Percentiles rank a stretch among this genome's conserved stretches.
phyloP scores from a whole-genome alignment of 2,797 vertebrate species.

The Cheirogaleus major region DNA sequence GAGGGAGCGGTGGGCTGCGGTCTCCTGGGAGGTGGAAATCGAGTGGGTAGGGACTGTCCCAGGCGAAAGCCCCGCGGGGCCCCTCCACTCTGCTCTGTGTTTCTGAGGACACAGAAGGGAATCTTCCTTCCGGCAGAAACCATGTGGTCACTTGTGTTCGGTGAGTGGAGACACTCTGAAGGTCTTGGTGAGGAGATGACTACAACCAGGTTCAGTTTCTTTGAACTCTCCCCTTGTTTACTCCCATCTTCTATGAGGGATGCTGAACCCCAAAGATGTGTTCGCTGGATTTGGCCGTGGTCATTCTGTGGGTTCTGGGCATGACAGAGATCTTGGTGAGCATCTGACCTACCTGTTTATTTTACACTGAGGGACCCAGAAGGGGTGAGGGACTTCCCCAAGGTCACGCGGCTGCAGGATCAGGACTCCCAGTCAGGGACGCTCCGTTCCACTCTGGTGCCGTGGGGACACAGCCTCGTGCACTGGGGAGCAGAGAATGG shows the following conservation, averaged over 20 bases:
- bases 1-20: background rate
- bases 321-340: background rate
- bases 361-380: background rate
- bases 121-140: background rate
- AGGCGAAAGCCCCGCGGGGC: accelerated
- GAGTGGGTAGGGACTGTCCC: background rate
- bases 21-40: background rate
- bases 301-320: background rate
- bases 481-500: background rate
- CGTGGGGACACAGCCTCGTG: background rate
- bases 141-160: background rate
- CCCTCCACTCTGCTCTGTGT: background rate
- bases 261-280: background rate
- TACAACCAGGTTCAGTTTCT: background rate
- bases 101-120: background rate
- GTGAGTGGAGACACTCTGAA: background rate
- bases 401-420: background rate
- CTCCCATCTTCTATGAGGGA: background rate
- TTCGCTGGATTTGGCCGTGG: background rate
- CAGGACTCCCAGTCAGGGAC: background rate
- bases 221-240: background rate
- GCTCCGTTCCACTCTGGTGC: accelerated
- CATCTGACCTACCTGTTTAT: background rate
- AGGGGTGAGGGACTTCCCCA: background rate
- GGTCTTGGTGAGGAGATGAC: background rate